Percentiles rank a stretch among this genome's conserved stretches.
These are phyloP conservation scores for Gymnobelideus leadbeateri DNA, from an alignment of 2,113 vertebrate species.

Conservation along the genomic window DNA sequence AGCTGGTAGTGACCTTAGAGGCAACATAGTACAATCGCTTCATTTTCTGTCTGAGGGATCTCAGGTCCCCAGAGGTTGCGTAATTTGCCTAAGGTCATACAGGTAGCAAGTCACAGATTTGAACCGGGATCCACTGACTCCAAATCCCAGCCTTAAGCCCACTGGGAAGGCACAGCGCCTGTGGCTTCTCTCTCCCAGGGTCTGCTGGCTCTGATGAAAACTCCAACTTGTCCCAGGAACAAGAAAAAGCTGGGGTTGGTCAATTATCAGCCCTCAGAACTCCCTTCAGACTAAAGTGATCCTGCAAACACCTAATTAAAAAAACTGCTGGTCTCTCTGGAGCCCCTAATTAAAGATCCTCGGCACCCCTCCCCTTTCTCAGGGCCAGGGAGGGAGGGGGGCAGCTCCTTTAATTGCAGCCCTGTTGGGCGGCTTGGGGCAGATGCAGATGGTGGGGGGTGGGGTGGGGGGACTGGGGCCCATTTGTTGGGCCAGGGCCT, in stretches of 20 bases:
- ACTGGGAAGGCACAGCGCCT: neutral
- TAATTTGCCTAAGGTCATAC: neutral
- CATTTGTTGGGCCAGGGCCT: slow-evolving; percentile 83
- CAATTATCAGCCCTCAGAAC: slow-evolving; percentile 60
- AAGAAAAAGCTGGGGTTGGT: neutral
- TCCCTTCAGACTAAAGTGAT: slow-evolving; percentile 81
- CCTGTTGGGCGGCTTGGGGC: slow-evolving; percentile 81
- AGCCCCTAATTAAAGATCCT: slow-evolving; percentile 87
- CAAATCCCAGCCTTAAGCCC: neutral
- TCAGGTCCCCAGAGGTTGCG: neutral
- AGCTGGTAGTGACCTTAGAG: neutral
- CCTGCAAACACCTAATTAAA: slow-evolving; percentile 84
- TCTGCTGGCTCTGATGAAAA: neutral
- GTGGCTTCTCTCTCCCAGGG: neutral
- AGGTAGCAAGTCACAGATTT: neutral
- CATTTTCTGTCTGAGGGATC: neutral
- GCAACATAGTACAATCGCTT: no score
- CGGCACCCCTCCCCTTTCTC: slow-evolving; percentile 83
- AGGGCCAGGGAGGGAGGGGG: slow-evolving; percentile 70
- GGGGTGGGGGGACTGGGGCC: neutral
- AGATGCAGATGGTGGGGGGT: slow-evolving; percentile 81
- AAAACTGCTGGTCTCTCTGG: slow-evolving; percentile 81
- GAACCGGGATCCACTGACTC: neutral
- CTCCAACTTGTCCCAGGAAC: neutral
- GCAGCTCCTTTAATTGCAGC: slow-evolving; percentile 84